Base-by-base conservation (phyloP, 1,140 invertebrate species). In the Drosophila parabipectinata region DNA sequence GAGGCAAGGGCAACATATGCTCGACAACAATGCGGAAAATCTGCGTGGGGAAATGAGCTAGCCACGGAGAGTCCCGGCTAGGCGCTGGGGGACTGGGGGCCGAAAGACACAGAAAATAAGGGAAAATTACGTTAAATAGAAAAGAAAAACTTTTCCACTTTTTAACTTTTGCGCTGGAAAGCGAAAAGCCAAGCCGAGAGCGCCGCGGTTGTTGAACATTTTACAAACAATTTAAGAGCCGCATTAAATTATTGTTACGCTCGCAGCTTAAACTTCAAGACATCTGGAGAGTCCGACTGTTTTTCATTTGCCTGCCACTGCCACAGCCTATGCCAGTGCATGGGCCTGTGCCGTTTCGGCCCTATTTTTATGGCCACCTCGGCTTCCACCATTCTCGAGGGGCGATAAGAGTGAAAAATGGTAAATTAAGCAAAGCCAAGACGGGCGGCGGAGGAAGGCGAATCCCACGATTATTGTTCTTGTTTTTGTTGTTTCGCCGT, bases 181-280 rank as follows among this genome's bases (percentile, higher is more conserved):
- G 71, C 54, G 48, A 15, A 18, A 7, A 18, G 41, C 41, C 14
- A 15, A 18, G 41, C 14, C 4, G 14, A 44, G 14, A 44, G 41
- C 14, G 41, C 14, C 61, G 79, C 83, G 83, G 79, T 88, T 88
- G 83, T 88, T 88, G 72, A 88, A 88, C 76, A 88, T 88, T 88
- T 83, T 77, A 83, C 84, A 88, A 88, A 88, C 83, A 88, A 89
- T 88, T 88, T 88, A 88, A 88, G 79, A 63, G 79, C 71, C 84
- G 84, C 83, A 88, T 88, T 88, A 88, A 88, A 88, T 88, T 88
- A 88, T 88, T 89, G 83, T 89, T 88, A 79, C 83, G 84, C 84
- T 87, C 58, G 75, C 74, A 88, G 82, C 81, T 88, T 82, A 85
- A 82, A 78, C 74, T 85, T 88, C 72, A 88, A 88, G 78, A 61